A percentile compares a stretch with the other conserved stretches of the same genome.
These are phyloP conservation scores for Hypselothyrea guttata DNA, from an alignment of 2,888 invertebrate genomes.

Conservation along the genomic window DNA sequence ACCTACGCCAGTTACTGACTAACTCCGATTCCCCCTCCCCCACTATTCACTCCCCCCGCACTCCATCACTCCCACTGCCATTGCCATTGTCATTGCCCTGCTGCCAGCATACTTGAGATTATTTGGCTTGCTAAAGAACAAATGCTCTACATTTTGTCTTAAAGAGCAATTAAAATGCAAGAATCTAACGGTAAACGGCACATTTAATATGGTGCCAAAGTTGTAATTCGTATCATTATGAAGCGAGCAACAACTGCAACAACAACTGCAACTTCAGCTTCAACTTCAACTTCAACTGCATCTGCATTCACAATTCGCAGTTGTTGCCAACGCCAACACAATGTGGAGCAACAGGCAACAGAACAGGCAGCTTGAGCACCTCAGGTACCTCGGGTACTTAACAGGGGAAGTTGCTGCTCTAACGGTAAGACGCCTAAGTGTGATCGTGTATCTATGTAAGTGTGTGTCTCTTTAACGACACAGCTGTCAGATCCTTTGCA, in stretches of 20 bases:
- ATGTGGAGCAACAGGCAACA: too few relatives aligned
- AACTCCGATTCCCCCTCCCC: background rate
- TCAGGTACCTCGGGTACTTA: too few relatives aligned
- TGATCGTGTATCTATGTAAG: background rate
- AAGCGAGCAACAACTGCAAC: background rate
- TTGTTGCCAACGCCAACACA: background rate
- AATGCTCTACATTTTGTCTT: constrained; percentile 67
- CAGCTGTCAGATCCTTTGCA: constrained; percentile 3
- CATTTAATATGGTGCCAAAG: constrained; percentile 28
- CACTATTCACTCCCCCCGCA: background rate
- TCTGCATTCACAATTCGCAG: too few relatives aligned
- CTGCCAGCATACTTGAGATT: constrained; percentile 27
- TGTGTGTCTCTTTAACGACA: too few relatives aligned
- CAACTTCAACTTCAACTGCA: background rate
- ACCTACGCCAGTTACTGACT: constrained; percentile 43
- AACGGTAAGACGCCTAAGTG: background rate
- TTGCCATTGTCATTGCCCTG: too few relatives aligned
- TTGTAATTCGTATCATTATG: constrained; percentile 37
- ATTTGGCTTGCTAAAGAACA: constrained; percentile 41
- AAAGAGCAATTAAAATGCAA: constrained; percentile 61
- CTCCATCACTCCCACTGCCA: background rate
- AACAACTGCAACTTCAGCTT: constrained; percentile 2
- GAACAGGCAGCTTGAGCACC: background rate
- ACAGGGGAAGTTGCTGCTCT: too few relatives aligned
- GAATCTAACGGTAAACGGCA: constrained; percentile 49